Evolutionary conservation across 2,888 invertebrate species (phyloP).

Genomic region (Cephus pygmeus): DNA sequence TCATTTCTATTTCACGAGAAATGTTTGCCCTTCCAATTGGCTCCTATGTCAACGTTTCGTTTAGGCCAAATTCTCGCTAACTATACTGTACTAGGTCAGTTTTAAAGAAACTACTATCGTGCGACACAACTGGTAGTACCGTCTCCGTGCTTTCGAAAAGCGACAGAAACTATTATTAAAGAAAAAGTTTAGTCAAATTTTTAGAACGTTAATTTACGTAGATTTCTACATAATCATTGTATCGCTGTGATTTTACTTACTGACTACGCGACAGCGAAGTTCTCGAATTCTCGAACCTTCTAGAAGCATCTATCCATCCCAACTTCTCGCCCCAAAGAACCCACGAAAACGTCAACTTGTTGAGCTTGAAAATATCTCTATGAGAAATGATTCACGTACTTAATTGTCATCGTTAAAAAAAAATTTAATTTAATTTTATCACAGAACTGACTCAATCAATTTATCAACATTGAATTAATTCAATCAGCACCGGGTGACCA

Average conservation of each 20-base stretch:
- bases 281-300: constrained; percentile 28
- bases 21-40: not conserved
- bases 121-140: too few species aligned
- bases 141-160: not conserved
- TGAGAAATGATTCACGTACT: not conserved
- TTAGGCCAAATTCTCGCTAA: not conserved
- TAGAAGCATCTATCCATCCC: not conserved
- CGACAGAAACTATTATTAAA: not conserved
- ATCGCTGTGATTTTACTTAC: constrained; percentile 24
- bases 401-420: not conserved
- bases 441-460: not conserved
- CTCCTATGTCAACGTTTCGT: not conserved
- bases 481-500: not conserved
- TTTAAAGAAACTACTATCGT: not conserved
- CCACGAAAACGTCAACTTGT: not conserved
- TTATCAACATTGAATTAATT: not conserved
- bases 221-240: not conserved
- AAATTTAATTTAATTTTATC: not conserved
- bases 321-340: too few species aligned
- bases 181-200: not conserved
- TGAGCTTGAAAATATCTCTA: not conserved
- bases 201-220: not conserved
- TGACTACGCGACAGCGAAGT: constrained; percentile 12
- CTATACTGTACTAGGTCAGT: not conserved
- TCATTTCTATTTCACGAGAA: constrained; percentile 26